Conservation (phyloP, 2,888 invertebrate species). For the Colletes collaris region DNA sequence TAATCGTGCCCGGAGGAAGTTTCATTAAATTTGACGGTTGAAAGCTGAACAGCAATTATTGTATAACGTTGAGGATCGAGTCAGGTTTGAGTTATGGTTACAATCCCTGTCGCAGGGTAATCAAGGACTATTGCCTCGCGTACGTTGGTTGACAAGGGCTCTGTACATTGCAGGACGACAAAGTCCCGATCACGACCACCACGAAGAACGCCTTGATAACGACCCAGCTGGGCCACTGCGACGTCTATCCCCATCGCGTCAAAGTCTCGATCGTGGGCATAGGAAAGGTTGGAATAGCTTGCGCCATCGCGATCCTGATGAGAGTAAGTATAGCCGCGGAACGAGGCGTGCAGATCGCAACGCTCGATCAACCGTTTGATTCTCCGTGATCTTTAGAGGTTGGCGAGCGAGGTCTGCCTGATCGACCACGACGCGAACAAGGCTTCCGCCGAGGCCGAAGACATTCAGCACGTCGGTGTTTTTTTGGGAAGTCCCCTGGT, state of each 20-base stretch:
- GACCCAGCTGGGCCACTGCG: conserved; percentile 72
- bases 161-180: conserved; percentile 54
- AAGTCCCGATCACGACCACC: conserved; percentile 68
- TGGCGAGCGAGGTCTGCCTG: conserved; percentile 84
- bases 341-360: conserved; percentile 22
- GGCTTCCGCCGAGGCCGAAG: conserved; percentile 85
- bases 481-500: conserved; percentile 84
- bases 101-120: too few species aligned
- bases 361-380: conserved; percentile 57
- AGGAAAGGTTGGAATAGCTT: conserved; percentile 85
- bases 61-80: too few species aligned
- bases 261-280: conserved; percentile 77
- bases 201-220: conserved; percentile 78
- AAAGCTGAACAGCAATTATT: too few species aligned
- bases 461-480: conserved; percentile 85
- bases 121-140: too few species aligned
- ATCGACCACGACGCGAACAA: conserved; percentile 84
- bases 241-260: conserved; percentile 73
- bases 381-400: conserved; percentile 77
- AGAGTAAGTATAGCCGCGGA: conserved; percentile 78
- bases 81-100: too few species aligned
- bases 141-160: neutral
- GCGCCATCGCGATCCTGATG: conserved; percentile 84
- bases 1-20: too few species aligned
- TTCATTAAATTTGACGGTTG: too few species aligned